Evolutionary conservation across 2,113 vertebrate species (phyloP).

Genomic region (Oxyura jamaicensis): DNA sequence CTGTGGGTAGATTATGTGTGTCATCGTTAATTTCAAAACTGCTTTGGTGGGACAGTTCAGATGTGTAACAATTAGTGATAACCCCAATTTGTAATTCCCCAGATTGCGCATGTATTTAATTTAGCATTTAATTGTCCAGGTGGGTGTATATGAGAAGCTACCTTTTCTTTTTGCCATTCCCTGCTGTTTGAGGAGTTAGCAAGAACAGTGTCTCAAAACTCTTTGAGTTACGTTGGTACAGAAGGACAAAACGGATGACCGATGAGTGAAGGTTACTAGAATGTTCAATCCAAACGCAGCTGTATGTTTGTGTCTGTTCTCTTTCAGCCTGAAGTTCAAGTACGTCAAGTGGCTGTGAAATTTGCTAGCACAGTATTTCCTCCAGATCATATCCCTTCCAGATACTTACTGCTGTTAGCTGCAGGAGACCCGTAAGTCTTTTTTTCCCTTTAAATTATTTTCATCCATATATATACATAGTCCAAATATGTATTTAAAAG

Average conservation of each 20-base stretch:
- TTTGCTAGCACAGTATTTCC: constrained; percentile 95
- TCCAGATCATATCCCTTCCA: constrained; percentile 93
- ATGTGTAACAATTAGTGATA: not conserved
- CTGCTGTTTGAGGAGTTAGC: not conserved
- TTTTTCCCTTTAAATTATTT: not conserved
- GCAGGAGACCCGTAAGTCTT: constrained; percentile 95
- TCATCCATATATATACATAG: not conserved
- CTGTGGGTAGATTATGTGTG: not conserved
- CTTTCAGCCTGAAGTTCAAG: constrained; percentile 94
- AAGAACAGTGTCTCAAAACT: not conserved
- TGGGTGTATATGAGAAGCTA: not conserved
- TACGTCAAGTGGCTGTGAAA: constrained; percentile 97
- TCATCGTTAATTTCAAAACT: not conserved
- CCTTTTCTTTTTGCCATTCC: not conserved
- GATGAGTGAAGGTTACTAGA: not conserved
- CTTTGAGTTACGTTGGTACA: not conserved
- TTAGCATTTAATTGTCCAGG: not conserved
- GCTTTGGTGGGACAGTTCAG: not conserved
- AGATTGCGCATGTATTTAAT: not conserved
- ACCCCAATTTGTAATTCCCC: not conserved
- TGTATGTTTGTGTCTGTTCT: not conserved
- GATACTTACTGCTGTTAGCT: constrained; percentile 94
- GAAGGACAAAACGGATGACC: not conserved
- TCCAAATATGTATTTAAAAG: not conserved
- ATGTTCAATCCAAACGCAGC: not conserved